Evolutionary conservation across 2,113 vertebrate species (phyloP).

Genomic region (Puma concolor): DNA sequence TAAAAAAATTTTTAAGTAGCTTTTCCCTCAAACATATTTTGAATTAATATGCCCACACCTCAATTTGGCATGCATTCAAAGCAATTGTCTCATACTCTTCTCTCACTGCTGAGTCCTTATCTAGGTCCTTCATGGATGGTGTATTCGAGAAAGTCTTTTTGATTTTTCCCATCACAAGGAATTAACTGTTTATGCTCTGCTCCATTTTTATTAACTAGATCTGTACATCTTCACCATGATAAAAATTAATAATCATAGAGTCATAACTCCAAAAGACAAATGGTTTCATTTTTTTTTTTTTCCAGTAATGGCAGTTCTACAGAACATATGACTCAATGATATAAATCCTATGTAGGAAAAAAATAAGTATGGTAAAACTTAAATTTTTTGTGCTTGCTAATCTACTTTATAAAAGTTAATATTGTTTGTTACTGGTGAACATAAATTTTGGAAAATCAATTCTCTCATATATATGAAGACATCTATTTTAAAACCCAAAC

Average conservation of each 20-base stretch:
- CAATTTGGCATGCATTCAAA: neutral
- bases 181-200: neutral
- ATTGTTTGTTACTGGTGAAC: neutral
- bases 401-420: neutral
- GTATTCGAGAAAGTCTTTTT: neutral
- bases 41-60: neutral
- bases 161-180: neutral
- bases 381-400: neutral
- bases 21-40: neutral
- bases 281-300: neutral
- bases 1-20: too few species aligned
- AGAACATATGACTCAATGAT: neutral
- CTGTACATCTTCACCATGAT: neutral
- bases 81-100: neutral
- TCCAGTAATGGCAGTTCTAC: neutral
- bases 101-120: neutral
- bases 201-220: neutral
- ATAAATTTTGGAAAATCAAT: neutral
- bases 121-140: neutral
- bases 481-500: neutral
- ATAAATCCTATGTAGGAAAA: neutral
- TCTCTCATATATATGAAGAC: neutral
- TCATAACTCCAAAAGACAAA: neutral
- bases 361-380: neutral
- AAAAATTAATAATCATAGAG: neutral